Percentiles rank a stretch among this genome's conserved stretches.
Conservation (phyloP, 2,797 vertebrate species). For the Pempheris klunzingeri region DNA sequence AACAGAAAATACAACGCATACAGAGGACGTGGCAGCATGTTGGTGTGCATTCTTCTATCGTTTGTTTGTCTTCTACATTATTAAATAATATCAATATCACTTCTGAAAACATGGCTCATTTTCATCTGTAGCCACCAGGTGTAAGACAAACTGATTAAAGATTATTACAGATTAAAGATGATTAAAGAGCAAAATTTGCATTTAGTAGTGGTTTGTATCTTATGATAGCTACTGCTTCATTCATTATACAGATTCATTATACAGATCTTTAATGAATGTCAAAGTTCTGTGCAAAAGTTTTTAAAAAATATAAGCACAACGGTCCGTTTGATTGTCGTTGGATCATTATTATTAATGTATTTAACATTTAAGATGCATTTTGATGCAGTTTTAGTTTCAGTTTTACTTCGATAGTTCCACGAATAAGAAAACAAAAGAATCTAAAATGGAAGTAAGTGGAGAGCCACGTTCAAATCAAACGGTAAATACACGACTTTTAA, state of each 20-base stretch:
- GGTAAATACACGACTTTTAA: too few species aligned
- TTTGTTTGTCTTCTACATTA: too few species aligned
- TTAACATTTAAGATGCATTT: not conserved
- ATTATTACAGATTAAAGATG: too few species aligned
- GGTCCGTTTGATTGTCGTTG: not conserved
- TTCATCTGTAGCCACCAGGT: too few species aligned
- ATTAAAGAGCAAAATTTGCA: not conserved
- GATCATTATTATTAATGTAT: not conserved
- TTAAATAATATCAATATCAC: too few species aligned
- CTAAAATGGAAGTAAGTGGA: not conserved
- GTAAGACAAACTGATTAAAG: too few species aligned
- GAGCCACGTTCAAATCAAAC: not conserved
- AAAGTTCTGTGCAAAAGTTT: not conserved
- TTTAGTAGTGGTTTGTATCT: not conserved
- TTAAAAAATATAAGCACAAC: not conserved
- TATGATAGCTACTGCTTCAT: not conserved
- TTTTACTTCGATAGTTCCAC: not conserved
- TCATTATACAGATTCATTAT: too few species aligned
- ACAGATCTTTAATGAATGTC: not conserved
- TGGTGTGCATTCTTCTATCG: not conserved
- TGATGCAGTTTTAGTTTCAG: not conserved
- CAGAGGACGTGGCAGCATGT: not conserved
- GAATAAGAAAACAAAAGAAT: not conserved
- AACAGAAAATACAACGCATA: not conserved
- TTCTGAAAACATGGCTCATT: too few species aligned